Evolutionary conservation across 2,797 vertebrate genomes (phyloP).

Genomic region (Morelia viridis): DNA sequence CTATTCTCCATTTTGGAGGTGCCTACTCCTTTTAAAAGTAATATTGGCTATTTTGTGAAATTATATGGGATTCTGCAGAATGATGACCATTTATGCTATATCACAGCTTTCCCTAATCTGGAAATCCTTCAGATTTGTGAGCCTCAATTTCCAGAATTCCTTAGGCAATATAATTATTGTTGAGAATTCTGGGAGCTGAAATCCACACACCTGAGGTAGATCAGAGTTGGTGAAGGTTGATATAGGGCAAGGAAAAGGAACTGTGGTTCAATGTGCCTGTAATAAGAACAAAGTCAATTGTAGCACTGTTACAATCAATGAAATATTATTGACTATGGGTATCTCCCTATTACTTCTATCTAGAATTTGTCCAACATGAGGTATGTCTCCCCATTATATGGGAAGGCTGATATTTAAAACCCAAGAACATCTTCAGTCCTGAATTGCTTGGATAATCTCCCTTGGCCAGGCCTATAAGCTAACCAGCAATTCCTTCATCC

Average conservation of each 20-base stretch:
- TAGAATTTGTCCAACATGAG: background rate
- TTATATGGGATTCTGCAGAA: background rate
- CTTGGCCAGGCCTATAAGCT: background rate
- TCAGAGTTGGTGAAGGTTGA: background rate
- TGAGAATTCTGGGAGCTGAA: background rate
- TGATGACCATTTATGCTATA: background rate
- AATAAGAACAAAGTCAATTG: background rate
- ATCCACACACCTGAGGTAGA: background rate
- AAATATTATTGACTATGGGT: background rate
- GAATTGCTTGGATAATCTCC: background rate
- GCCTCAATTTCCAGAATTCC: background rate
- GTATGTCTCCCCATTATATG: background rate
- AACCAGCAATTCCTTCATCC: fast-evolving
- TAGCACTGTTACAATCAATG: background rate
- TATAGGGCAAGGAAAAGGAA: background rate
- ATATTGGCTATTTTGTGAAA: background rate
- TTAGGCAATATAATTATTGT: background rate
- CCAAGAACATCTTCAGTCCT: background rate
- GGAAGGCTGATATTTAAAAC: background rate
- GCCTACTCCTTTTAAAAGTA: background rate
- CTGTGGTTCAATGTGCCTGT: background rate
- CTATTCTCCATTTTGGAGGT: background rate
- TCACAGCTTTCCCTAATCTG: background rate
- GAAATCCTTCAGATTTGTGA: background rate
- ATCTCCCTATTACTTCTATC: background rate